These are phyloP conservation scores for Beroe forskalii DNA, from an alignment of 37 sponge, comb jelly and placozoan genomes.

Conservation along the genomic window DNA sequence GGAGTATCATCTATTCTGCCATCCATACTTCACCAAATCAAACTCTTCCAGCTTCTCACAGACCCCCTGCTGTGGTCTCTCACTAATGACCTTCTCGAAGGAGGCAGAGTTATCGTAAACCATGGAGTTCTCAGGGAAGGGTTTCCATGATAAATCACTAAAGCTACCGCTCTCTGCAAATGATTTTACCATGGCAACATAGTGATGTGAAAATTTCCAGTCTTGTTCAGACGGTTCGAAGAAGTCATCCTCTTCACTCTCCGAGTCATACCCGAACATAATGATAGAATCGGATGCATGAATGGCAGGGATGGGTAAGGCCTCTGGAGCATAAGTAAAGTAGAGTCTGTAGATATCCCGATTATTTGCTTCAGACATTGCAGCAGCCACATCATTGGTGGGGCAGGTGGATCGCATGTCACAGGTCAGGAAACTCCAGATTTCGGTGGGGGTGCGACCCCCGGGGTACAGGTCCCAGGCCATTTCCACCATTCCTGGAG, in stretches of 20 bases:
- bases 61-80: not conserved
- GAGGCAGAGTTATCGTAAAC: not conserved
- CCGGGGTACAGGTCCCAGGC: constrained; percentile 6
- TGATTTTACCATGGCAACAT: not conserved
- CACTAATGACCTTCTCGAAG: not conserved
- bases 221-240: not conserved
- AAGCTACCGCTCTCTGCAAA: not conserved
- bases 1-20: constrained; percentile 32
- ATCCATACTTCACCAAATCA: not conserved
- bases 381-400: not conserved
- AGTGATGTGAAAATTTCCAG: not conserved
- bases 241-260: not conserved
- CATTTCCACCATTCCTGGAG: not conserved
- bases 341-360: not conserved
- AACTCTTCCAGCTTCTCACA: not conserved
- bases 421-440: constrained; percentile 31
- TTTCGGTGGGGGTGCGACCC: not conserved
- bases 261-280: not conserved
- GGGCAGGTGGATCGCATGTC: constrained; percentile 46
- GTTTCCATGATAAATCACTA: not conserved
- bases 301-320: not conserved
- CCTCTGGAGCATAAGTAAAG: not conserved
- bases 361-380: not conserved
- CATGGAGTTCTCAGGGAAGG: not conserved
- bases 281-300: not conserved